phyloP scores from a whole-genome alignment of 2,797 vertebrate species.

The Perodicticus potto region DNA sequence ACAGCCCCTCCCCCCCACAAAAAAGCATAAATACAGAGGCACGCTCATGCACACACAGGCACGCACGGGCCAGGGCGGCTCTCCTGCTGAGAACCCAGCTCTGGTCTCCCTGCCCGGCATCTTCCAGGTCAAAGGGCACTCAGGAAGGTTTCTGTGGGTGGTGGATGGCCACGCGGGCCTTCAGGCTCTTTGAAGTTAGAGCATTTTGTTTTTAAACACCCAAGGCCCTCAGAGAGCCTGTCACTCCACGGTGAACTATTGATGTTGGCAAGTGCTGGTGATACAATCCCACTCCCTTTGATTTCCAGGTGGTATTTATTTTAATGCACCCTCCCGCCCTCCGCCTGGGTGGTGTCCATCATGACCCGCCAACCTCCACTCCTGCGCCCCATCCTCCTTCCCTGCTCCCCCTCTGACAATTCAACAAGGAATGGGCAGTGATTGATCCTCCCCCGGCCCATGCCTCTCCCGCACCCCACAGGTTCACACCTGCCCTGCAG shows the following conservation, averaged over 20 bases:
- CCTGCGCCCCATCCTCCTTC: neutral
- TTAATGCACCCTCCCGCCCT: neutral
- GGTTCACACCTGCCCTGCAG: neutral
- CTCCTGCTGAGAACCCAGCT: neutral
- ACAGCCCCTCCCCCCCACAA: too few relatives aligned
- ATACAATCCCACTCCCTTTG: neutral
- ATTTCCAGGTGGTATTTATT: constrained; percentile 18
- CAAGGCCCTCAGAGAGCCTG: neutral
- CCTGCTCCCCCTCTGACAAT: constrained; percentile 40
- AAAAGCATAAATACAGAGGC: neutral
- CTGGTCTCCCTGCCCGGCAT: constrained; percentile 10
- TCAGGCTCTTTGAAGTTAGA: constrained; percentile 23
- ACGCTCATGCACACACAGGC: fast-evolving
- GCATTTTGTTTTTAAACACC: constrained; percentile 30
- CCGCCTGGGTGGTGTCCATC: neutral
- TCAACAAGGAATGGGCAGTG: neutral
- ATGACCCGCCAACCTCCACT: neutral
- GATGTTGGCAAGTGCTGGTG: neutral
- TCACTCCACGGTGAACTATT: neutral
- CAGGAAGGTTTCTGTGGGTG: neutral
- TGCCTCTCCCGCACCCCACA: neutral
- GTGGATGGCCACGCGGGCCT: neutral
- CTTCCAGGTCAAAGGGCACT: constrained; percentile 11
- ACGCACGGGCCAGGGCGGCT: neutral
- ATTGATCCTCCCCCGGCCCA: neutral